Conservation (phyloP, 2,797 vertebrate genomes). For the Morus bassanus region DNA sequence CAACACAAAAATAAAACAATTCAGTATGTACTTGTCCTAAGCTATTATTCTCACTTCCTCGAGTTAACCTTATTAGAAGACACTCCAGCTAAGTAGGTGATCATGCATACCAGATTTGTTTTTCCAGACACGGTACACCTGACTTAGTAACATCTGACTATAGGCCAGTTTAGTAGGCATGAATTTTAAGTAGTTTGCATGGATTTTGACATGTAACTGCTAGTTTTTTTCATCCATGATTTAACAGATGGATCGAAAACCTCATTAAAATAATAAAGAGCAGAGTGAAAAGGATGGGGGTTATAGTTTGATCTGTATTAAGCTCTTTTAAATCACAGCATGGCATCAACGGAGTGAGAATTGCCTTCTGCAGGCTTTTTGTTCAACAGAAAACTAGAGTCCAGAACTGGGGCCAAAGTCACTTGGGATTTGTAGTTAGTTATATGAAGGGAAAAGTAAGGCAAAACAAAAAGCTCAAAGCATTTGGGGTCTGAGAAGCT, state of each 20-base stretch:
- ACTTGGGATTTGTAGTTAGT: not conserved
- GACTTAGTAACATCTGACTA: conserved; percentile 38
- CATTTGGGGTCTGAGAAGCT: not conserved
- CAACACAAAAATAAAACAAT: conserved; percentile 12
- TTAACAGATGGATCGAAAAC: conserved; percentile 29
- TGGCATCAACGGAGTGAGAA: not conserved
- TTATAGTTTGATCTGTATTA: conserved; percentile 5
- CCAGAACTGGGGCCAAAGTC: not conserved
- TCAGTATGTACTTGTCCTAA: conserved; percentile 10
- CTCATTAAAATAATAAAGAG: conserved; percentile 40
- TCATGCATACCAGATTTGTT: conserved; percentile 40
- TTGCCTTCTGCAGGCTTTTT: not conserved
- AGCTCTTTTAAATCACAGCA: not conserved
- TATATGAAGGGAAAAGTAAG: not conserved
- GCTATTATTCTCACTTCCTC: conserved; percentile 22
- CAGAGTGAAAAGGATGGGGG: not conserved
- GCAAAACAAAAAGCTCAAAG: not conserved
- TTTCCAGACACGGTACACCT: not conserved
- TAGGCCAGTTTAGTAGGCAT: conserved; percentile 12
- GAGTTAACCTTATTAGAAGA: conserved; percentile 38
- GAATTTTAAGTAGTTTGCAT: conserved; percentile 43
- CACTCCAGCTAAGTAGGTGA: conserved; percentile 30
- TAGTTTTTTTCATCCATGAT: conserved; percentile 40
- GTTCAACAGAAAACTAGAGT: not conserved
- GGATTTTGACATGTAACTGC: conserved; percentile 46